These are phyloP conservation scores for Columba janthina DNA, from an alignment of 2,113 vertebrate genomes.

Conservation along the genomic window DNA sequence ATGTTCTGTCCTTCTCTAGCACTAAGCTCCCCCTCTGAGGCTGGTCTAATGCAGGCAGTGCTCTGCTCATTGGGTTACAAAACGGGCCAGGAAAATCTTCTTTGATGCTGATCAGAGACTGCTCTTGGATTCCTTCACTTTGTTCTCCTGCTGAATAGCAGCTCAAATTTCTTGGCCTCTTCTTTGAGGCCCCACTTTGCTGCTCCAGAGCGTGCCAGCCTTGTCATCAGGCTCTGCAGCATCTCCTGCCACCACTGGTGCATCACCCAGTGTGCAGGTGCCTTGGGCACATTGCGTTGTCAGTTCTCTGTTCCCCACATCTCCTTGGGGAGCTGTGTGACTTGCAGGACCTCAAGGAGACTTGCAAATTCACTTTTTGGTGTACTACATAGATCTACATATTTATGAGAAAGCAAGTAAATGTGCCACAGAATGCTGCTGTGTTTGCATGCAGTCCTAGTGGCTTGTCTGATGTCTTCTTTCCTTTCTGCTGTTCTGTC, in stretches of 20 bases:
- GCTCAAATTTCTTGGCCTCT: neutral
- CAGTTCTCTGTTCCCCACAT: neutral
- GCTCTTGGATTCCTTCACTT: neutral
- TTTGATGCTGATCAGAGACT: neutral
- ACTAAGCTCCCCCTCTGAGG: neutral
- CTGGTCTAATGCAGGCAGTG: neutral
- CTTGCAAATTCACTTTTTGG: neutral
- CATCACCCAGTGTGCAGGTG: fast-evolving
- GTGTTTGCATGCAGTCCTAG: fast-evolving
- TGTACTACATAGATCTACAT: neutral
- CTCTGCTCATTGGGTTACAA: fast-evolving
- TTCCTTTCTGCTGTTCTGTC: neutral
- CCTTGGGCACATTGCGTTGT: neutral
- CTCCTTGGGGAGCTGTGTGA: neutral
- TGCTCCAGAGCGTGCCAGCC: neutral
- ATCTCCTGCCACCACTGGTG: neutral
- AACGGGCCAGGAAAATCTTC: neutral
- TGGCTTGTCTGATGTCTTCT: neutral
- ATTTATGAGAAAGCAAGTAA: neutral
- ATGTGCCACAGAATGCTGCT: neutral
- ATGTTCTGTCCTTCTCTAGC: neutral
- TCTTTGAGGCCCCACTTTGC: neutral
- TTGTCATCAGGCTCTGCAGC: neutral
- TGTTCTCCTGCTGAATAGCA: neutral
- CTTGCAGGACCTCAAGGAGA: neutral